A percentile compares a stretch with the other conserved stretches of the same genome.
These are phyloP conservation scores for Drosophila seguyi DNA, from an alignment of 1,140 invertebrate species.

Conservation along the genomic window DNA sequence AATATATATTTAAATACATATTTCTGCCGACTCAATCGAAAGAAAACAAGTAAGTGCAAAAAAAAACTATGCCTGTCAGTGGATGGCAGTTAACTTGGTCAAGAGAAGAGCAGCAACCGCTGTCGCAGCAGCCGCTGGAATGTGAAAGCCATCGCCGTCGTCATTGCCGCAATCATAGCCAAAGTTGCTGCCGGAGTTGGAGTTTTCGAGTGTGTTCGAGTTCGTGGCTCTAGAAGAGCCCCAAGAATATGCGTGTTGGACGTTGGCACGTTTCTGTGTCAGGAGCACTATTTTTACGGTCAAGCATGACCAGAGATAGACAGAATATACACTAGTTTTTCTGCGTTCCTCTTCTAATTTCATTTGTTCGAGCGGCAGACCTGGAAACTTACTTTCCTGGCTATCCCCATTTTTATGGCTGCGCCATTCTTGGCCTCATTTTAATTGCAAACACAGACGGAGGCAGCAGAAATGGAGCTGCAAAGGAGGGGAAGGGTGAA, in stretches of 20 bases:
- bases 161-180: conserved; percentile 53
- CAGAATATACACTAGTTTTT: background rate
- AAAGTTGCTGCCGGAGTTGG: conserved; percentile 29
- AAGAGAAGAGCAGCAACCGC: conserved; percentile 50
- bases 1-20: background rate
- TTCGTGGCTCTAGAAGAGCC: conserved; percentile 13
- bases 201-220: conserved; percentile 32
- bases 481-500: background rate
- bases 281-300: conserved; percentile 56
- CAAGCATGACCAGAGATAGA: conserved; percentile 52
- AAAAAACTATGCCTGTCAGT: conserved; percentile 18
- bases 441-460: conserved; percentile 66
- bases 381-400: conserved; percentile 46
- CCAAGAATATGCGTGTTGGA: conserved; percentile 67
- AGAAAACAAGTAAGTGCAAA: background rate
- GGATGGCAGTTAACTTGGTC: conserved; percentile 71
- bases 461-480: conserved; percentile 17
- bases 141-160: conserved; percentile 69
- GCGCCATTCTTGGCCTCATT: conserved; percentile 63
- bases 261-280: conserved; percentile 63
- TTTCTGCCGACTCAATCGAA: background rate
- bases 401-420: conserved; percentile 57
- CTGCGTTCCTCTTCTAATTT: conserved; percentile 63
- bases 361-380: conserved; percentile 58
- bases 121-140: conserved; percentile 44